A percentile compares a stretch with the other conserved stretches of the same genome.
Evolutionary conservation across 2,797 vertebrate genomes (phyloP).

Genomic region (Eutrigla gurnardus): DNA sequence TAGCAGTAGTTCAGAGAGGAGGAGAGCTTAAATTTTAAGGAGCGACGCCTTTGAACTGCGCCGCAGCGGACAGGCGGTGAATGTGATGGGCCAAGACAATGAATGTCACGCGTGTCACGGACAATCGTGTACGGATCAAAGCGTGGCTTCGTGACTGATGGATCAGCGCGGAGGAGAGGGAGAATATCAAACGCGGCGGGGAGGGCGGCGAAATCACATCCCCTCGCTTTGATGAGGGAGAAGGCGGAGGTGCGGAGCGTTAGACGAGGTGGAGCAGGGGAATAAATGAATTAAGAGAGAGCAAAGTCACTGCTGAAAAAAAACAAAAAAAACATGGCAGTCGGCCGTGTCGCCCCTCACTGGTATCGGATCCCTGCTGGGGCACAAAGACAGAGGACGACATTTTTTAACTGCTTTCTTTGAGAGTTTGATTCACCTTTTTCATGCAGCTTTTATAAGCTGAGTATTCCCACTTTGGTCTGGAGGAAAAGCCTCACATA

Average conservation of each 20-base stretch:
- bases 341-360: slow-evolving; percentile 11
- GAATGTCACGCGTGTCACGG: slow-evolving; percentile 45
- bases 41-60: slow-evolving; percentile 44
- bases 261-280: slow-evolving; percentile 41
- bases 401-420: not conserved
- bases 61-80: slow-evolving; percentile 34
- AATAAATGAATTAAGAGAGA: slow-evolving; percentile 53
- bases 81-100: slow-evolving; percentile 44
- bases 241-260: slow-evolving; percentile 13
- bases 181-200: slow-evolving; percentile 53
- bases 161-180: slow-evolving; percentile 39
- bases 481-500: slow-evolving; percentile 5
- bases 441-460: slow-evolving; percentile 4
- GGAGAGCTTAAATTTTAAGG: slow-evolving; percentile 35
- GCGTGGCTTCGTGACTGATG: slow-evolving; percentile 51
- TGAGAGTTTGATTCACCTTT: slow-evolving; percentile 11
- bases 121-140: slow-evolving; percentile 63
- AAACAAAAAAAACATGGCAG: slow-evolving; percentile 27
- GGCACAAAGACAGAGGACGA: no score
- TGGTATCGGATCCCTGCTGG: slow-evolving; percentile 19
- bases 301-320: slow-evolving; percentile 27
- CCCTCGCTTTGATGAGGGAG: slow-evolving; percentile 59
- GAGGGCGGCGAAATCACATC: slow-evolving; percentile 46
- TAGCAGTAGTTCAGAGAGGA: not conserved
- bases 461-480: not conserved